Evolutionary conservation across 2,888 invertebrate genomes (phyloP), one percentile per base, ranked within the genome.

Genomic region (Andrena trimmerana): DNA sequence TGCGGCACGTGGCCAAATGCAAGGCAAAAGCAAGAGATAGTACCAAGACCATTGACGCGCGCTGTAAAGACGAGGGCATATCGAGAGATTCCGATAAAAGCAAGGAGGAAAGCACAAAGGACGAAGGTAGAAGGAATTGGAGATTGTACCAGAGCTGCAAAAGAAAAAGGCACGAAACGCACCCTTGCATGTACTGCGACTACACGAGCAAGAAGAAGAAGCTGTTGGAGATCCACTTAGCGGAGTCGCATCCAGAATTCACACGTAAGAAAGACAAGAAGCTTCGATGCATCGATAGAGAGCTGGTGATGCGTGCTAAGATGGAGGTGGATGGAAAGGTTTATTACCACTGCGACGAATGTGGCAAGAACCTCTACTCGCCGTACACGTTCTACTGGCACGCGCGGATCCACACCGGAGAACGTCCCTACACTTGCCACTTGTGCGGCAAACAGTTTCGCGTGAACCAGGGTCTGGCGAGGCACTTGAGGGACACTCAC

Each of bases 401-500:
- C 90, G 94, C 95, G 90, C 94, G 96, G 16, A 96, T 96, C 74
- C 96, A 96, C 91, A 95, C 96, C 7, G 96, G 96, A 2, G 96
- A 96, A 92, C 94, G 96, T 65, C 96, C 96, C 0, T 96, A 95
- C 92, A 95, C 96, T 1, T 96, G 96, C 90, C 96, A 96, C 91
- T 90, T 96, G 27, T 96, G 96, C 91, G 96, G 96, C 2, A 96
- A 96, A 87, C 95, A 95, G 90, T 96, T 96, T 93, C 94, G 96
- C 29, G 95, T 96, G n/a, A 96, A 96, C 20, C 95, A 95, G 92
- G 96, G 96, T 0, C 93, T 96, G 33, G 95, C 95, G 63, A 94
- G 96, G 0, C 96, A 96, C 90, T 89, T 96, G 31, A 94, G 95
- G 29, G 96, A 96, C 87, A 96, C 96, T 2, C 96, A 96, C 93